A percentile compares a stretch with the other conserved stretches of the same genome.
These are phyloP conservation scores for Myripristis murdjan DNA, from an alignment of 2,797 vertebrate genomes.

Conservation along the genomic window DNA sequence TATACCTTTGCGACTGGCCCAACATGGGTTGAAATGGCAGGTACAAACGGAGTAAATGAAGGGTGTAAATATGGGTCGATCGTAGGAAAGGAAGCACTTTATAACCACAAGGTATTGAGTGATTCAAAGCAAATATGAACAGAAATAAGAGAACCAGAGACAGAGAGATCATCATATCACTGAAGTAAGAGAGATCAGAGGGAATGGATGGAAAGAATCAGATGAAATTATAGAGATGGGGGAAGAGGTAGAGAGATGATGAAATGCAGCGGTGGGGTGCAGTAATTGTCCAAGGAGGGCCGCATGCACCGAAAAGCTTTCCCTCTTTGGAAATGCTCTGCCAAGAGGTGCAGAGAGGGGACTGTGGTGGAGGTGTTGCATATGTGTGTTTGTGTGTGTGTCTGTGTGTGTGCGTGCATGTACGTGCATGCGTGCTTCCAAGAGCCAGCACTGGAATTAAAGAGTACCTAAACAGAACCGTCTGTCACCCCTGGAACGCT, in stretches of 20 bases:
- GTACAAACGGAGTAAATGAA: constrained; percentile 5
- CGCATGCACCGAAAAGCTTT: constrained; percentile 47
- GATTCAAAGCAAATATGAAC: constrained; percentile 6
- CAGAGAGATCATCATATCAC: constrained; percentile 34
- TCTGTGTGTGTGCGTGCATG: constrained; percentile 15
- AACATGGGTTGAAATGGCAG: too few relatives aligned
- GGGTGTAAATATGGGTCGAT: constrained; percentile 2
- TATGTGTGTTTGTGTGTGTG: background rate
- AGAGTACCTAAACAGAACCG: constrained; percentile 65
- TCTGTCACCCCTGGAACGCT: constrained; percentile 55
- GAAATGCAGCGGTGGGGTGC: constrained; percentile 36
- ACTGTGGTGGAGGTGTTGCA: constrained; percentile 2
- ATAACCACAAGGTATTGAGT: constrained; percentile 10
- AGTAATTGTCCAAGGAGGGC: constrained; percentile 27
- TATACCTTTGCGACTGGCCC: background rate
- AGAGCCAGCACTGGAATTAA: constrained; percentile 51
- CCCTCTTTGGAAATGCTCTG: constrained; percentile 46
- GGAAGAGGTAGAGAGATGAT: constrained; percentile 23
- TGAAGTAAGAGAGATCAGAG: constrained; percentile 33
- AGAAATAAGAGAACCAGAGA: constrained; percentile 49
- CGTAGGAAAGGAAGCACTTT: background rate
- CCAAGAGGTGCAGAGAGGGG: constrained; percentile 10
- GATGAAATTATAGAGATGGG: constrained; percentile 39
- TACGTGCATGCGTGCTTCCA: constrained; percentile 13
- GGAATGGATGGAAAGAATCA: constrained; percentile 54